A percentile compares a stretch with the other conserved stretches of the same genome.
Evolutionary conservation across 2,113 vertebrate species (phyloP).

Genomic region (Pelecanus crispus): DNA sequence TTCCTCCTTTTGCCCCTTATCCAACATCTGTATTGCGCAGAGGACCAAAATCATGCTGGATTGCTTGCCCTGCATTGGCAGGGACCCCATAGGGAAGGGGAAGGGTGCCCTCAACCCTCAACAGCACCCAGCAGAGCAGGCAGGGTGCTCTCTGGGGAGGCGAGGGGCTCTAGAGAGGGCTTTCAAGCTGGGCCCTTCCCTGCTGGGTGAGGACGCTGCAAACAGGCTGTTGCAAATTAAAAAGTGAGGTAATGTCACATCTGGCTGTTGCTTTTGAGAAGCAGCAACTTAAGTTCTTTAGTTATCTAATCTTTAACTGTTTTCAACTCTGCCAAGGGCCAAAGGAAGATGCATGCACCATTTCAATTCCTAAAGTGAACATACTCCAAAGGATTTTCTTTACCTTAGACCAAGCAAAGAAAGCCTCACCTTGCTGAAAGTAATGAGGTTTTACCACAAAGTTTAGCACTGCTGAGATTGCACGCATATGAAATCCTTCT

Average conservation of each 20-base stretch:
- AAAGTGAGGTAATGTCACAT: background rate
- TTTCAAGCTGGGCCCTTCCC: background rate
- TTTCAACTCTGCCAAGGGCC: background rate
- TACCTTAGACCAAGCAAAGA: background rate
- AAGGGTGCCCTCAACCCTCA: background rate
- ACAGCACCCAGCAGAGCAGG: background rate
- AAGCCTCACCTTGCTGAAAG: background rate
- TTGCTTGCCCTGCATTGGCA: background rate
- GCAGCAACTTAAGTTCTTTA: background rate
- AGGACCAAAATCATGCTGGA: background rate
- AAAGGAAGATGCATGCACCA: background rate
- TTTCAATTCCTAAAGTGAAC: background rate
- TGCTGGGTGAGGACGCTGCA: background rate
- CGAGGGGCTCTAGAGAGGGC: background rate
- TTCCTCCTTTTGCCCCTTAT: background rate
- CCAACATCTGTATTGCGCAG: background rate
- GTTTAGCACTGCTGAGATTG: background rate
- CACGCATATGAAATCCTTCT: background rate
- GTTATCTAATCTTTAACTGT: background rate
- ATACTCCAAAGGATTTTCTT: background rate
- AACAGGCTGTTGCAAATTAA: background rate
- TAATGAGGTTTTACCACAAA: background rate
- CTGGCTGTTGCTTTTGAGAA: background rate
- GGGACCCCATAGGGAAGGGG: background rate
- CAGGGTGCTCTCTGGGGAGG: background rate